A percentile compares a stretch with the other conserved stretches of the same genome.
Conservation (phyloP, 2,888 invertebrate genomes). For the Drosophila fulvimacula region DNA sequence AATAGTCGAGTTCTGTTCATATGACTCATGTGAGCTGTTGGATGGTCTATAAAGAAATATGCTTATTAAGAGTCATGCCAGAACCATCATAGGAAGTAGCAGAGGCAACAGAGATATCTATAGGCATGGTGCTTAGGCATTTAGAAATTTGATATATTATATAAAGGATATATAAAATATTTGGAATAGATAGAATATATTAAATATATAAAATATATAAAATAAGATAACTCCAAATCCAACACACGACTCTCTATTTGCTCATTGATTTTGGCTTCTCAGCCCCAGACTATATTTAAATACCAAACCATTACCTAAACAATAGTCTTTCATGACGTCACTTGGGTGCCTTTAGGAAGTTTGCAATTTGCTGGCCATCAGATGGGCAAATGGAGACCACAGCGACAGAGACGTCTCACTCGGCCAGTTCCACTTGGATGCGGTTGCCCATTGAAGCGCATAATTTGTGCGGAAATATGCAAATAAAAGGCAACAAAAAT, state of each 20-base stretch:
- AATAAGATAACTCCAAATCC: no score
- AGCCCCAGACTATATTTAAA: background rate
- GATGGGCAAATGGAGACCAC: slow-evolving; percentile 47
- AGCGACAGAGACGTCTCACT: slow-evolving; percentile 33
- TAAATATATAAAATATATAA: no score
- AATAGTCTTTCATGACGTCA: slow-evolving; percentile 45
- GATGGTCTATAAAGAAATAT: background rate
- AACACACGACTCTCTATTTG: background rate
- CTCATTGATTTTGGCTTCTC: background rate
- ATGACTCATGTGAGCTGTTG: background rate
- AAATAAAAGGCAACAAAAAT: slow-evolving; percentile 35
- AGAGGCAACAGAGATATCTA: background rate
- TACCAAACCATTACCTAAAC: background rate
- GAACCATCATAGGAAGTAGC: background rate
- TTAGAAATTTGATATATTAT: background rate
- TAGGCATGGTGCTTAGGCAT: no score
- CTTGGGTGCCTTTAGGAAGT: slow-evolving; percentile 42
- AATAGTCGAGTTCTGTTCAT: background rate
- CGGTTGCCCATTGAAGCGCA: slow-evolving; percentile 68
- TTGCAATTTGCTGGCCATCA: slow-evolving; percentile 43
- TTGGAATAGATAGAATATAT: no score
- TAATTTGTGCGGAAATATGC: slow-evolving; percentile 78
- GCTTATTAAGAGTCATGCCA: background rate
- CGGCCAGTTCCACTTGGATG: slow-evolving; percentile 64
- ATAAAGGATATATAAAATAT: no score